Evolutionary conservation across 2,888 invertebrate species (phyloP).

Genomic region (Drosophila meridiana): DNA sequence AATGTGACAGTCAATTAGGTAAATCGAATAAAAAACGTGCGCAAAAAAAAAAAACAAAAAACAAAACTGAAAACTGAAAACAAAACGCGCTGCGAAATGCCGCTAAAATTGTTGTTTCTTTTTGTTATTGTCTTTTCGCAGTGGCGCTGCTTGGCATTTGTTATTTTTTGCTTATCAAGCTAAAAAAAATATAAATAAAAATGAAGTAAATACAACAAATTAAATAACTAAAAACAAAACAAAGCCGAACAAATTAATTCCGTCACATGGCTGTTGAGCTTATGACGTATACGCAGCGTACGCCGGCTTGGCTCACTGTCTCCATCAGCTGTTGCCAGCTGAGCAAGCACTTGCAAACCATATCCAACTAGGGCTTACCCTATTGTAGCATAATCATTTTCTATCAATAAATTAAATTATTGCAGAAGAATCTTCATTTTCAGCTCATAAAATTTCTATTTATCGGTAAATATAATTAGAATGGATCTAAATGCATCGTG

Average conservation of each 20-base stretch:
- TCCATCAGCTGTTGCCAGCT: not conserved
- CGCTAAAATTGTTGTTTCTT: slow-evolving; percentile 8
- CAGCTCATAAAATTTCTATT: not conserved
- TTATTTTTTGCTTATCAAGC: slow-evolving; percentile 32
- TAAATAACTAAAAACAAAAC: not conserved
- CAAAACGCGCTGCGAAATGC: slow-evolving; percentile 29
- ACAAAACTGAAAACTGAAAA: slow-evolving; percentile 16
- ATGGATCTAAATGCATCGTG: not conserved
- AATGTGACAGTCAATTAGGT: slow-evolving; percentile 42
- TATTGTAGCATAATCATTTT: too few relatives aligned
- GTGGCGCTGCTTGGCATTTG: slow-evolving; percentile 24
- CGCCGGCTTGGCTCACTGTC: slow-evolving; percentile 2
- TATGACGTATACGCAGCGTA: slow-evolving; percentile 52
- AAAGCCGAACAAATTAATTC: slow-evolving; percentile 5
- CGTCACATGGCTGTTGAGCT: slow-evolving; percentile 29
- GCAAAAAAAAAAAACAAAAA: slow-evolving; percentile 15
- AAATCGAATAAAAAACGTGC: slow-evolving; percentile 41
- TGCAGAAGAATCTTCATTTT: too few relatives aligned
- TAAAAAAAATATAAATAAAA: not conserved
- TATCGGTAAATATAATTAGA: not conserved
- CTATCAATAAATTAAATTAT: too few relatives aligned
- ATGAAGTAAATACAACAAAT: not conserved
- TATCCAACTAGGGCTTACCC: not conserved
- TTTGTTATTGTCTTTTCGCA: not conserved
- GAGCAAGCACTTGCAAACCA: not conserved